A percentile compares a stretch with the other conserved stretches of the same genome.
These are phyloP conservation scores for Illadopsis cleaveri DNA, from an alignment of 2,113 vertebrate species.

Conservation along the genomic window DNA sequence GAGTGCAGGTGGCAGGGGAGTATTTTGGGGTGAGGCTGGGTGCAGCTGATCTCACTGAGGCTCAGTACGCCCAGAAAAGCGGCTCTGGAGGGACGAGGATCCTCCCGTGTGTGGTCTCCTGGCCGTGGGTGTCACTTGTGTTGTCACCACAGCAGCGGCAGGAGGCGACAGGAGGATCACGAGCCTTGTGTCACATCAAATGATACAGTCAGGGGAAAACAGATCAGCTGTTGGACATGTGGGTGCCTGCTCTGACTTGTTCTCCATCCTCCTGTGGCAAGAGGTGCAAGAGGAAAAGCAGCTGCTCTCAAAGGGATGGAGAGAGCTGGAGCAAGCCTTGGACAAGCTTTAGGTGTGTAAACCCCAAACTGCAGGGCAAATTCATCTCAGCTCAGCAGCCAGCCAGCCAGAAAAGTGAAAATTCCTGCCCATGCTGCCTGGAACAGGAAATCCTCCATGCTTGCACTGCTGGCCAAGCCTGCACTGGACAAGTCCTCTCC, in stretches of 20 bases:
- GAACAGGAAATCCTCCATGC: not conserved
- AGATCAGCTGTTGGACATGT: not conserved
- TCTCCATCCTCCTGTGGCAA: not conserved
- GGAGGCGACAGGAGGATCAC: not conserved
- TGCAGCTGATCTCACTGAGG: not conserved
- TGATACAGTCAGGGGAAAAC: not conserved
- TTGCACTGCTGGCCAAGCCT: not conserved
- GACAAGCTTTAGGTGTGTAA: not conserved
- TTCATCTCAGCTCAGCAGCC: not conserved
- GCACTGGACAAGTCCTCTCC: fast-evolving
- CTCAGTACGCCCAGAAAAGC: not conserved
- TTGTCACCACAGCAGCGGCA: fast-evolving
- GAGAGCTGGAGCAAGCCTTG: not conserved
- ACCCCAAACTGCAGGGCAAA: not conserved
- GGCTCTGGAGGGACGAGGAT: not conserved
- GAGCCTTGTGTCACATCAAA: not conserved
- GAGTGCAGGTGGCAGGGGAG: not conserved
- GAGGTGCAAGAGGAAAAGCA: not conserved
- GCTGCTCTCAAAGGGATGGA: not conserved
- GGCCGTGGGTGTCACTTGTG: not conserved
- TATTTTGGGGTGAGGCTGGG: not conserved
- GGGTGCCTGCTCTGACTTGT: not conserved
- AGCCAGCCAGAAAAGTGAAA: not conserved
- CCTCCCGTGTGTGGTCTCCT: fast-evolving
- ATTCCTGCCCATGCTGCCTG: not conserved